Conservation (phyloP, 1,140 invertebrate genomes). For the Nephila pilipes region DNA sequence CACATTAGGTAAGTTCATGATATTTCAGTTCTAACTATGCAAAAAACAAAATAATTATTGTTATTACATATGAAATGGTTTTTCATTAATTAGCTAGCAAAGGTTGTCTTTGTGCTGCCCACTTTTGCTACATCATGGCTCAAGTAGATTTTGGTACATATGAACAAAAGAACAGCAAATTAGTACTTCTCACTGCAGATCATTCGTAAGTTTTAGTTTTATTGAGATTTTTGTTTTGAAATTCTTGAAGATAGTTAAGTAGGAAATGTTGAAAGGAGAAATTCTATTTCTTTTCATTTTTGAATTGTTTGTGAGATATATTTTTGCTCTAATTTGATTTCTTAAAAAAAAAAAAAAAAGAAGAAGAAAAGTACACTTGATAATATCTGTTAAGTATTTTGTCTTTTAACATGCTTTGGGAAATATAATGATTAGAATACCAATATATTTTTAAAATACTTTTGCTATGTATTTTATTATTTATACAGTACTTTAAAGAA, state of each 20-base stretch:
- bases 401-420: too few species aligned
- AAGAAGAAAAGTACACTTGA: too few species aligned
- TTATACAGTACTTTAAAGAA: too few species aligned
- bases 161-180: conserved; percentile 84
- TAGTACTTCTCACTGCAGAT: conserved; percentile 89
- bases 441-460: too few species aligned
- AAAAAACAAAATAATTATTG: not conserved
- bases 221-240: not conserved
- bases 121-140: conserved; percentile 96
- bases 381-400: too few species aligned
- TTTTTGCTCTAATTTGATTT: too few species aligned
- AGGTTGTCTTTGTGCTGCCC: conserved; percentile 91
- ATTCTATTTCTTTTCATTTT: too few species aligned
- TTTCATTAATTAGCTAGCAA: conserved; percentile 81
- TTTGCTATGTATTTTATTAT: too few species aligned
- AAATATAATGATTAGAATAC: too few species aligned
- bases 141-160: conserved; percentile 88
- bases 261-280: too few species aligned
- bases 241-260: not conserved
- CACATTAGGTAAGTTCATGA: conserved; percentile 83
- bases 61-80: not conserved
- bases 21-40: not conserved
- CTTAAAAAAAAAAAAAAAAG: too few species aligned
- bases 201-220: conserved; percentile 80
- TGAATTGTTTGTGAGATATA: too few species aligned